These are phyloP conservation scores for Lepidotrigona ventralis DNA, from an alignment of 1,140 invertebrate genomes.

Conservation along the genomic window DNA sequence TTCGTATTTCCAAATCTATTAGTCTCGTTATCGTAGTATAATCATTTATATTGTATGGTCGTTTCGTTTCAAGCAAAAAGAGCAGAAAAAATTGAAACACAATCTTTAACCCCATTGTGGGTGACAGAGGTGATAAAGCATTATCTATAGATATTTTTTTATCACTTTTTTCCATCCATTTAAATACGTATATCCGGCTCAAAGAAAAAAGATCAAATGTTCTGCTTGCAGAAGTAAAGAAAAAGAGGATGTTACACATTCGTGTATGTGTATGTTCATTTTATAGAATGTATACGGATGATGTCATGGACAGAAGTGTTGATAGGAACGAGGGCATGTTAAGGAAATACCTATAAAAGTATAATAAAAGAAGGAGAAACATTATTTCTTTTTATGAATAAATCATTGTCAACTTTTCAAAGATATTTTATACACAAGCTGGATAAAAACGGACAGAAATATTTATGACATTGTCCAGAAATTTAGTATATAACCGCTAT, in stretches of 20 bases:
- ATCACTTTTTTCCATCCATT: conserved; percentile 3
- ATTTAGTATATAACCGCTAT: not conserved
- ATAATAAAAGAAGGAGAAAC: not conserved
- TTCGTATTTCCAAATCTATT: not conserved
- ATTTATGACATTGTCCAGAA: not conserved
- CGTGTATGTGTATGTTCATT: not conserved
- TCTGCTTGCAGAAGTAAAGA: not conserved
- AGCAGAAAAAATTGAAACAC: not conserved
- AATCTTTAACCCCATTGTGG: conserved; percentile 16
- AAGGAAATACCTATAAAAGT: not conserved
- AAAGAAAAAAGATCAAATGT: not conserved
- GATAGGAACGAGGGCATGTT: conserved; percentile 2
- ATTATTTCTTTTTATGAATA: not conserved
- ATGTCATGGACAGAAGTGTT: conserved; percentile 14
- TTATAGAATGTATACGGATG: not conserved
- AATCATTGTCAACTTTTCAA: not conserved
- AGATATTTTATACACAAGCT: not conserved
- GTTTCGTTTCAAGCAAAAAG: not conserved
- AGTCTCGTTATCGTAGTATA: not conserved
- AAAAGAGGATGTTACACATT: not conserved
- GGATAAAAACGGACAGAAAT: not conserved
- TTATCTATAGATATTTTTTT: conserved; percentile 18
- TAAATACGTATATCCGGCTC: not conserved
- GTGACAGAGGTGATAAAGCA: conserved; percentile 27
- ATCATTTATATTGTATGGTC: too few relatives aligned